These are phyloP conservation scores for Steinernema scapterisci DNA, from an alignment of 2,888 invertebrate genomes.

Conservation along the genomic window DNA sequence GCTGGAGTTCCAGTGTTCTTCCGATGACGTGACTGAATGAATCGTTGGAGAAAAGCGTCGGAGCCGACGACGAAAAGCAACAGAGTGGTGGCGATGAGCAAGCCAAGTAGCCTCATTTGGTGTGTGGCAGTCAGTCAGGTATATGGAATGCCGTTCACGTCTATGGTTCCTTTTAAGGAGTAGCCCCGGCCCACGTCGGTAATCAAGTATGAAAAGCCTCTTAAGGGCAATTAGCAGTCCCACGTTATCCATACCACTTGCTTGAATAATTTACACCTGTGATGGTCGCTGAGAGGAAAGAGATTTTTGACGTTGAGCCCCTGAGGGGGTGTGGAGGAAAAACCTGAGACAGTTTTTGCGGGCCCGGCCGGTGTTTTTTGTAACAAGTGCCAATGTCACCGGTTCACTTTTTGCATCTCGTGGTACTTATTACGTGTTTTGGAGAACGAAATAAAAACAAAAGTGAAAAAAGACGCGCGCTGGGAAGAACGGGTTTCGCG, in stretches of 20 bases:
- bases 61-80: slow-evolving; percentile 12
- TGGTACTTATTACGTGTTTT: slow-evolving; percentile 32
- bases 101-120: slow-evolving; percentile 33
- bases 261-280: slow-evolving; percentile 20
- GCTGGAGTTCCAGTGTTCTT: slow-evolving; percentile 21
- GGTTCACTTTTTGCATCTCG: not conserved
- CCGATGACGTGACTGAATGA: slow-evolving; percentile 16
- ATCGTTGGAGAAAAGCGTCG: slow-evolving; percentile 20
- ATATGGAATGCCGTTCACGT: not conserved
- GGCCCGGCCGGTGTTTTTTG: not conserved
- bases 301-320: slow-evolving; percentile 6
- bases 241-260: slow-evolving; percentile 22
- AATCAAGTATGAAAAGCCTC: slow-evolving; percentile 29
- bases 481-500: slow-evolving; percentile 32
- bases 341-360: not conserved
- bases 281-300: slow-evolving; percentile 1
- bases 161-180: slow-evolving; percentile 12
- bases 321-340: slow-evolving; percentile 15
- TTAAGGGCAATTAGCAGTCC: slow-evolving; percentile 25
- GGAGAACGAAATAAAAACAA: slow-evolving; percentile 29
- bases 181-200: not conserved
- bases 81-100: slow-evolving; percentile 22
- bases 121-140: slow-evolving; percentile 28
- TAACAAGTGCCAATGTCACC: too few relatives aligned
- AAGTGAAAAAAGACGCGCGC: slow-evolving; percentile 32